Evolutionary conservation across 2,888 invertebrate species (phyloP).

Genomic region (Exocentrus adspersus): DNA sequence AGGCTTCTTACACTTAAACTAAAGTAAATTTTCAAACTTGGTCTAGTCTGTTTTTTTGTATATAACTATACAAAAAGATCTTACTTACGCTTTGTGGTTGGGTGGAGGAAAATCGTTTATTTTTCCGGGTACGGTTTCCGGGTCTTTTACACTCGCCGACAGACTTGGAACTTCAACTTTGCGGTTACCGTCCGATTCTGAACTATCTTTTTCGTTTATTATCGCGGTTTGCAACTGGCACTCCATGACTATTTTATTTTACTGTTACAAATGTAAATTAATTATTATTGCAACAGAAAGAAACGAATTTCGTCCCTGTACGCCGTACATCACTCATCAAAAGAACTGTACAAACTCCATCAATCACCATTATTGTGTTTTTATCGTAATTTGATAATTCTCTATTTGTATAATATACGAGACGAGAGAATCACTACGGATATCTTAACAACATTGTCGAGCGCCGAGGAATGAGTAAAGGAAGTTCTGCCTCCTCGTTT

Average conservation of each 20-base stretch:
- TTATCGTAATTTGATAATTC: not conserved
- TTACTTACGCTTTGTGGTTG: no score
- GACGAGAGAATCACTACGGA: no score
- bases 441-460: not conserved
- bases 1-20: no score
- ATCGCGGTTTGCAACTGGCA: not conserved
- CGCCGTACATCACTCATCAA: not conserved
- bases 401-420: no score
- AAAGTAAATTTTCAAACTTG: no score
- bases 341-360: not conserved
- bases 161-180: constrained; percentile 15
- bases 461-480: constrained; percentile 23
- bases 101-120: no score
- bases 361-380: not conserved
- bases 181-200: constrained; percentile 1
- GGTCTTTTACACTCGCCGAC: not conserved
- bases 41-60: no score
- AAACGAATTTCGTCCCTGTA: not conserved
- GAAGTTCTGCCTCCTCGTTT: constrained; percentile 34
- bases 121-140: no score
- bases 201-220: not conserved
- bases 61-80: no score
- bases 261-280: not conserved
- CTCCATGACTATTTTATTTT: constrained; percentile 6
- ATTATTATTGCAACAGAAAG: no score